A percentile compares a stretch with the other conserved stretches of the same genome.
phyloP scores from a whole-genome alignment of 1,140 invertebrate genomes.

The Nixonia krombeini region DNA sequence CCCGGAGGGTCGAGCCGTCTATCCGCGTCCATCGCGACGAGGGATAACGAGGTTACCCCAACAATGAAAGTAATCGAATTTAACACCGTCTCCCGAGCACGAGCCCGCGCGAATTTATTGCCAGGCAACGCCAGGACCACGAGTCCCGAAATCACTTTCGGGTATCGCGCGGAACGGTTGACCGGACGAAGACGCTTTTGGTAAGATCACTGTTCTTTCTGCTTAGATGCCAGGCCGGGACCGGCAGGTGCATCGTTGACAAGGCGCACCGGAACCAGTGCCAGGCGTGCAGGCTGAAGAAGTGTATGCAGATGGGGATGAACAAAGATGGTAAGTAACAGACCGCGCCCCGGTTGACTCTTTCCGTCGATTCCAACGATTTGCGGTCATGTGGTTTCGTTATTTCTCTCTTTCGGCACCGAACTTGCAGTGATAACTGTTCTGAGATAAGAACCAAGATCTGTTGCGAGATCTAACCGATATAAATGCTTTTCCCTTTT shows the following conservation, averaged over 20 bases:
- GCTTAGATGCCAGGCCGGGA: constrained; percentile 94
- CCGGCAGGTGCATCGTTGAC: constrained; percentile 95
- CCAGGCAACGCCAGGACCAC: no score
- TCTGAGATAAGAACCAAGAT: no score
- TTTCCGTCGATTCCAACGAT: no score
- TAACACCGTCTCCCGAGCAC: constrained; percentile 62
- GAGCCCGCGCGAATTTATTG: constrained; percentile 51
- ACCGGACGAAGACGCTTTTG: no score
- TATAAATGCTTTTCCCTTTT: no score
- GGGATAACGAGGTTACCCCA: constrained; percentile 66
- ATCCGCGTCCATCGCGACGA: constrained; percentile 56
- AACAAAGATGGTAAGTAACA: constrained; percentile 98
- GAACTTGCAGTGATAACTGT: no score
- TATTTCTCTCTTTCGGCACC: not conserved
- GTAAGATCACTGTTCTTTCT: not conserved
- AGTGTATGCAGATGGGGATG: constrained; percentile 99
- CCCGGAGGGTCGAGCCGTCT: constrained; percentile 56
- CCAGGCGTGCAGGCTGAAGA: constrained; percentile 97
- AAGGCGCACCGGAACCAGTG: constrained; percentile 99
- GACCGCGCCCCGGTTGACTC: no score
- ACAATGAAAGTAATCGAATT: constrained; percentile 71
- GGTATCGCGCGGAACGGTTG: no score
- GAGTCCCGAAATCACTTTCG: no score
- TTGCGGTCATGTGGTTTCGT: not conserved
- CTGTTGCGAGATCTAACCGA: no score